A percentile compares a stretch with the other conserved stretches of the same genome.
phyloP scores from a whole-genome alignment of 2,797 vertebrate genomes.

The Phrynocephalus forsythii region DNA sequence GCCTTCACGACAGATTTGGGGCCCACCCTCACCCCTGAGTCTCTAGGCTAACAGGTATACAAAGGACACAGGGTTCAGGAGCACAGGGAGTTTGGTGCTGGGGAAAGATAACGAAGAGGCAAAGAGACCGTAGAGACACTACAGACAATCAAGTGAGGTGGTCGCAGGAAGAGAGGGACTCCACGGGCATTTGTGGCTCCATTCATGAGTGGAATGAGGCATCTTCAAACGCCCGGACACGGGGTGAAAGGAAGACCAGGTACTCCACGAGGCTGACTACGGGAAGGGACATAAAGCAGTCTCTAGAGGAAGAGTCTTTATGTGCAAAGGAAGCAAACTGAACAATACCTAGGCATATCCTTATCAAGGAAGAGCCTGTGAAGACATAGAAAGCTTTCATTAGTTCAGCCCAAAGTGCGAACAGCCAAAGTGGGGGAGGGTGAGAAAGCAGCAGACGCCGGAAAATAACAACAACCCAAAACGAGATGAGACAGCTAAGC shows the following conservation, averaged over 20 bases:
- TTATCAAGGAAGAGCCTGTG: constrained; percentile 99
- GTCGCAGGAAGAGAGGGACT: neutral
- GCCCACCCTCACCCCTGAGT: no score
- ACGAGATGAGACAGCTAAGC: constrained; percentile 17
- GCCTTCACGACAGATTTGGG: no score
- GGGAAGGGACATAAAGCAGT: constrained; percentile 67
- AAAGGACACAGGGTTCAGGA: no score
- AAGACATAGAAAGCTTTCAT: constrained; percentile 86
- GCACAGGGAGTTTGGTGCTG: neutral
- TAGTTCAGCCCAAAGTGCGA: constrained; percentile 79
- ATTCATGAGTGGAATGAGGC: neutral
- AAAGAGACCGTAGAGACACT: neutral
- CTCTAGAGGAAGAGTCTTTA: constrained; percentile 76
- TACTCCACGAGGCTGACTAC: constrained; percentile 20
- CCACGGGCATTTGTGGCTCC: neutral
- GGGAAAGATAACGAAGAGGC: constrained; percentile 24
- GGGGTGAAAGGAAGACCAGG: neutral
- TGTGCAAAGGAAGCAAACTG: constrained; percentile 77
- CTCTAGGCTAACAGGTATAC: no score
- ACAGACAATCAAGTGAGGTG: neutral
- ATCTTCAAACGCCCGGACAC: neutral
- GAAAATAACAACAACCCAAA: neutral
- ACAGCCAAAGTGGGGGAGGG: constrained; percentile 45
- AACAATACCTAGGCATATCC: constrained; percentile 97
- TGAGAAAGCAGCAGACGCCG: constrained; percentile 59